Evolutionary conservation across 2,113 vertebrate genomes (phyloP).

Genomic region (Cyanocitta stelleri): DNA sequence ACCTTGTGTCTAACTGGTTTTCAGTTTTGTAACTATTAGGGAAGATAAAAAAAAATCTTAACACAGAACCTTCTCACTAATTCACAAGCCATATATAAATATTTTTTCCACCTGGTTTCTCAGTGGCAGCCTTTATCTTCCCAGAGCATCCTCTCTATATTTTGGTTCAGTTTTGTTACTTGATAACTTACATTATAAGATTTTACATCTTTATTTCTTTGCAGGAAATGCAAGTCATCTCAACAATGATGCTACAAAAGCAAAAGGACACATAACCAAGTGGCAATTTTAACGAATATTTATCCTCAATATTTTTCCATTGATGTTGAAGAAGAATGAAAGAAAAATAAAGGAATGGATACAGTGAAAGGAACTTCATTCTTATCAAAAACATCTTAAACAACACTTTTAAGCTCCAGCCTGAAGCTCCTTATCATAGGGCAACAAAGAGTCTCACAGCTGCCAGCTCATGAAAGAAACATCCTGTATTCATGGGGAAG

Average conservation of each 20-base stretch:
- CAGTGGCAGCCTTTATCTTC: background rate
- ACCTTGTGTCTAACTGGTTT: background rate
- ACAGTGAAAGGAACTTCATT: background rate
- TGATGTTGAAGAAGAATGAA: background rate
- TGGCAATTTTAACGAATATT: background rate
- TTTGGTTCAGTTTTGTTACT: background rate
- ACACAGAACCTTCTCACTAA: background rate
- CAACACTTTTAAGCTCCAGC: background rate
- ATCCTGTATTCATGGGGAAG: background rate
- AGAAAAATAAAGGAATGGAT: background rate
- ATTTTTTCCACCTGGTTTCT: background rate
- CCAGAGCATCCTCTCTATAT: background rate
- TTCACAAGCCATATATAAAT: background rate
- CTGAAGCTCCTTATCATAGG: background rate
- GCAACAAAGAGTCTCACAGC: background rate
- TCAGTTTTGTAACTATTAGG: background rate
- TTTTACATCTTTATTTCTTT: background rate
- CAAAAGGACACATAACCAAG: background rate
- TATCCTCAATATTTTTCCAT: background rate
- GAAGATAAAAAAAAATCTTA: background rate
- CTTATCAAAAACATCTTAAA: background rate
- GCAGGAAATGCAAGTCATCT: background rate
- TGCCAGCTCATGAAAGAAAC: background rate
- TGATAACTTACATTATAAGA: background rate
- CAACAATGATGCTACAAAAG: background rate